Evolutionary conservation across 2,113 vertebrate species (phyloP), one percentile per base, ranked within the genome.

Genomic region (Tonatia bakeri): DNA sequence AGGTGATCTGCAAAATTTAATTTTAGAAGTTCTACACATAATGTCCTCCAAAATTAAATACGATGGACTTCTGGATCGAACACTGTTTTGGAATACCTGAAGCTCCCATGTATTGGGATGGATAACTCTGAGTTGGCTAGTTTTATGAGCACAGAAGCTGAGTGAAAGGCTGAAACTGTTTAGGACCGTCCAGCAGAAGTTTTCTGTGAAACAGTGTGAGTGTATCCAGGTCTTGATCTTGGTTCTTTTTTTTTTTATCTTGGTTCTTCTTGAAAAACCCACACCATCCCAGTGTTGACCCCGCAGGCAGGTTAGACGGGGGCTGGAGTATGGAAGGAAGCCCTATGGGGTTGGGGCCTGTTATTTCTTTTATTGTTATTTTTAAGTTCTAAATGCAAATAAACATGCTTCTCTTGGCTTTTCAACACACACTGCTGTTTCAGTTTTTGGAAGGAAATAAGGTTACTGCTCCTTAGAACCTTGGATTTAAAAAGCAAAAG

Each of bases 361-460:
- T 24, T 50, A 87, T 76, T 76, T 14, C 20, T 82, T 73, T 19
- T 69, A 54, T 64, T 89, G 40, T 84, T 61, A 40, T 56, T 45
- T 84, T 89, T 86, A 54, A 81, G 50, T 52, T 91, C 45, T 65
- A 72, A 96, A 77, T 91, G 76, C 65, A 91, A 81, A 82, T 45
- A 93, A 93, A 82, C n/a, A 65, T 19, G 73, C 50, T 94, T 90
- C 43, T 70, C 15, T 64, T 36, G 45, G 36, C 40, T 90, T 90
- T 91, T 91, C 54, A 90, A 85, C 9, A 72, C n/a, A 94, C 2
- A 38, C 12, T 90, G 36, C 69, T 70, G 3, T 83, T 85, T 95
- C 70, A 38, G 24, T 36, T 89, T 87, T 76, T 31, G 7, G 38
- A 14, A 81, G 38, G 17, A 70, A 72, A 76, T 85, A 20, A 75